Percentiles rank a stretch among this genome's conserved stretches.
These are phyloP conservation scores for Mythimna pallens DNA, from an alignment of 2,888 invertebrate genomes.

Conservation along the genomic window DNA sequence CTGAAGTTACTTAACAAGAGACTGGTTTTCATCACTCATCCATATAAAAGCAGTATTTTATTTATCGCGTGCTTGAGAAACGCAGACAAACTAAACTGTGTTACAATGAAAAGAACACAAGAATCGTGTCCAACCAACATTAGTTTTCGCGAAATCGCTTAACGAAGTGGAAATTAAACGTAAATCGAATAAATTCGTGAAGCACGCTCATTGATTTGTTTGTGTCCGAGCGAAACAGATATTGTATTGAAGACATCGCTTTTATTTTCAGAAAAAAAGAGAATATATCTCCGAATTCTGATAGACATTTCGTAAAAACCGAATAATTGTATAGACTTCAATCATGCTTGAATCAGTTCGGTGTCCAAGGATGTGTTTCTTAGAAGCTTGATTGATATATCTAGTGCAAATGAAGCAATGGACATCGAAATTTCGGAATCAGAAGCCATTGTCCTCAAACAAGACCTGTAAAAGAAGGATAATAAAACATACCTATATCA, in stretches of 20 bases:
- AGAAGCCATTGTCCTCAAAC: constrained; percentile 18
- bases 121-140: constrained; percentile 48
- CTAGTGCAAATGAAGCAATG: background rate
- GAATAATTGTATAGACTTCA: constrained; percentile 2
- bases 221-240: constrained; percentile 48
- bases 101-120: constrained; percentile 42
- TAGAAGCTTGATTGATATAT: background rate
- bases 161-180: constrained; percentile 56
- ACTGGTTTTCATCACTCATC: background rate
- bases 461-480: background rate
- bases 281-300: background rate
- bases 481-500: constrained; percentile 23
- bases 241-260: constrained; percentile 28
- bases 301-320: constrained; percentile 15
- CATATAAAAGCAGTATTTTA: background rate
- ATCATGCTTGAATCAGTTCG: background rate
- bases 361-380: background rate
- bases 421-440: background rate
- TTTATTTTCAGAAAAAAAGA: constrained; percentile 33
- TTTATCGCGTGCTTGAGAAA: constrained; percentile 16
- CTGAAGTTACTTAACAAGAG: background rate
- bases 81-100: constrained; percentile 11
- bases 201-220: constrained; percentile 43
- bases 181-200: constrained; percentile 53
- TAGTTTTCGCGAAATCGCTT: constrained; percentile 47